Conservation (phyloP, 2,113 vertebrate species). For the Otocyon megalotis region DNA sequence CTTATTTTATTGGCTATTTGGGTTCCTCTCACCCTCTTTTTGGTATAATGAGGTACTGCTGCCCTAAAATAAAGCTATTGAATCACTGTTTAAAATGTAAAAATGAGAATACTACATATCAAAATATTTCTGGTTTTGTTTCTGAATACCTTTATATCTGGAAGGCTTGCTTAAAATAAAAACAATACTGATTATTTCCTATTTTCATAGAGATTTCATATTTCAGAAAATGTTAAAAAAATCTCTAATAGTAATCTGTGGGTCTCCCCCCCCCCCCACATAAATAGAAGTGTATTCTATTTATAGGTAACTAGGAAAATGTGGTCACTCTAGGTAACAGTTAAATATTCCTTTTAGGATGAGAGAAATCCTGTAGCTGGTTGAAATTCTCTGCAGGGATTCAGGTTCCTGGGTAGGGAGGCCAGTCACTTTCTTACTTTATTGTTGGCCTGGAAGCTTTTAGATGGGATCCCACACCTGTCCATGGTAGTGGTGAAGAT, state of each 20-base stretch:
- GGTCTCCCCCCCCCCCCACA: no score
- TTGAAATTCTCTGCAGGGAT: background rate
- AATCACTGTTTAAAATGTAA: background rate
- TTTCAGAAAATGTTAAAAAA: slow-evolving; percentile 7
- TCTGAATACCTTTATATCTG: background rate
- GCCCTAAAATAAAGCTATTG: background rate
- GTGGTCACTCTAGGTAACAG: background rate
- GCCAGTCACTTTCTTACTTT: background rate
- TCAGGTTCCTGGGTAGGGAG: background rate
- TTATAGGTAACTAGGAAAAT: background rate
- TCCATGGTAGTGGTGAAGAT: background rate
- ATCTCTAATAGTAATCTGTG: background rate
- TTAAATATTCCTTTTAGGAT: background rate
- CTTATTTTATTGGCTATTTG: background rate
- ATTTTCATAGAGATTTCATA: background rate
- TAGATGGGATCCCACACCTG: background rate
- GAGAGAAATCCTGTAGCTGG: background rate
- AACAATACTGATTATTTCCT: background rate
- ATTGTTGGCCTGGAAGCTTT: background rate
- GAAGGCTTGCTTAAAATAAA: background rate
- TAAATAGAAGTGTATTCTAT: background rate
- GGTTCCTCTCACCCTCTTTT: background rate
- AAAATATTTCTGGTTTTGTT: no score
- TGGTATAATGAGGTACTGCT: background rate
- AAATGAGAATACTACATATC: no score